Evolutionary conservation across 2,888 invertebrate species (phyloP).

Genomic region (Limnephilus marmoratus): DNA sequence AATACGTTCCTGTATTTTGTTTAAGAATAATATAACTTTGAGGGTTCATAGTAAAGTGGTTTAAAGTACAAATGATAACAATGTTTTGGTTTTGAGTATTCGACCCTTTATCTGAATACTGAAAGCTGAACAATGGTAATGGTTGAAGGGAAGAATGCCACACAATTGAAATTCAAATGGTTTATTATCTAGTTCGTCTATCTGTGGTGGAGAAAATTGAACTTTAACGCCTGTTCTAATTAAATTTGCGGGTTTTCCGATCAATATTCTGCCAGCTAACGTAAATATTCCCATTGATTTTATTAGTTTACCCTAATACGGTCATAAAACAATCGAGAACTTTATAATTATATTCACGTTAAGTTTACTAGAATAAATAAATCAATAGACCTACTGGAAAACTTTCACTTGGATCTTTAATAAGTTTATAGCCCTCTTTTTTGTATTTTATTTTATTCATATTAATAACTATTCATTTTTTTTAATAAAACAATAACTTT

Average conservation of each 20-base stretch:
- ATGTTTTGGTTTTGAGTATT: neutral
- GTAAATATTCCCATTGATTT: neutral
- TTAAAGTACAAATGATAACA: neutral
- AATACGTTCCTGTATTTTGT: neutral
- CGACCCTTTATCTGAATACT: neutral
- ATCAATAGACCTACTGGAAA: neutral
- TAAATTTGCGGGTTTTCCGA: neutral
- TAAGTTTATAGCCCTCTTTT: neutral
- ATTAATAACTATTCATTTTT: too few species aligned
- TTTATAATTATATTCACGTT: neutral
- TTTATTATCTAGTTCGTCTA: neutral
- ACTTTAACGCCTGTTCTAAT: constrained; percentile 1
- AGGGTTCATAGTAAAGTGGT: neutral
- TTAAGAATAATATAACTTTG: neutral
- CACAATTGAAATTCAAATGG: constrained; percentile 15
- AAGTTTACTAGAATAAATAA: neutral
- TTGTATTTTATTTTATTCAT: neutral
- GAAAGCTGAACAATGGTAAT: neutral
- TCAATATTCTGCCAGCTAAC: neutral
- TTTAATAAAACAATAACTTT: too few species aligned
- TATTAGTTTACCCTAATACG: neutral
- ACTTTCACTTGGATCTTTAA: neutral
- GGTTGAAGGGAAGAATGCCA: neutral
- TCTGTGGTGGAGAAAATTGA: neutral
- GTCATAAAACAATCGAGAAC: neutral